phyloP scores from a whole-genome alignment of 2,113 vertebrate species.

The Athene noctua region DNA sequence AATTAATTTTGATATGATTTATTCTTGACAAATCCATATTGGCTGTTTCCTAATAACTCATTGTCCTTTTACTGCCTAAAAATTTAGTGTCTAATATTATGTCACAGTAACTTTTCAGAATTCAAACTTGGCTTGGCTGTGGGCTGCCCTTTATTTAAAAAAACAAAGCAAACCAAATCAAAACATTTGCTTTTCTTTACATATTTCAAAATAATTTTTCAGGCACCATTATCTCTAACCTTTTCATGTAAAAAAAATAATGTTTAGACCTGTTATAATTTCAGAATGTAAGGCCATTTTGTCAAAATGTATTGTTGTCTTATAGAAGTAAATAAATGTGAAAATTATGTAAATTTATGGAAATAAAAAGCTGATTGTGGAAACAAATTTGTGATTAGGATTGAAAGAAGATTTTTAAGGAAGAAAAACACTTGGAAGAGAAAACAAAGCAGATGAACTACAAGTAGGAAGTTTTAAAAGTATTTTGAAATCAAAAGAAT shows the following conservation, averaged over 20 bases:
- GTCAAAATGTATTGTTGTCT: neutral
- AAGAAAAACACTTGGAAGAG: neutral
- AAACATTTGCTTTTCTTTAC: neutral
- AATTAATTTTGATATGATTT: no score
- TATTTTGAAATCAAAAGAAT: neutral
- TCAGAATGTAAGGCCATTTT: neutral
- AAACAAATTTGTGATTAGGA: neutral
- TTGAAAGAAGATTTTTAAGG: neutral
- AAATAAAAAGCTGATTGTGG: neutral
- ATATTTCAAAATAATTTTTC: neutral
- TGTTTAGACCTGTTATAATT: neutral
- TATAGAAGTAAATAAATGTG: neutral
- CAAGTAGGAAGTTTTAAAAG: neutral
- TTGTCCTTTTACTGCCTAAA: neutral
- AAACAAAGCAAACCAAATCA: neutral
- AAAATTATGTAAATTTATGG: neutral
- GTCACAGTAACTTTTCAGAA: neutral
- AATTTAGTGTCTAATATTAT: neutral
- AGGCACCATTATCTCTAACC: neutral
- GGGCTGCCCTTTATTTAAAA: neutral
- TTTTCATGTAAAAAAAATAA: neutral
- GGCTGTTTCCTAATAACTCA: neutral
- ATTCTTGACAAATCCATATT: neutral
- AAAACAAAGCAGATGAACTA: neutral
- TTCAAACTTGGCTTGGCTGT: neutral